Base-by-base conservation (phyloP, 2,113 vertebrate genomes). In the Peucedramus taeniatus region DNA sequence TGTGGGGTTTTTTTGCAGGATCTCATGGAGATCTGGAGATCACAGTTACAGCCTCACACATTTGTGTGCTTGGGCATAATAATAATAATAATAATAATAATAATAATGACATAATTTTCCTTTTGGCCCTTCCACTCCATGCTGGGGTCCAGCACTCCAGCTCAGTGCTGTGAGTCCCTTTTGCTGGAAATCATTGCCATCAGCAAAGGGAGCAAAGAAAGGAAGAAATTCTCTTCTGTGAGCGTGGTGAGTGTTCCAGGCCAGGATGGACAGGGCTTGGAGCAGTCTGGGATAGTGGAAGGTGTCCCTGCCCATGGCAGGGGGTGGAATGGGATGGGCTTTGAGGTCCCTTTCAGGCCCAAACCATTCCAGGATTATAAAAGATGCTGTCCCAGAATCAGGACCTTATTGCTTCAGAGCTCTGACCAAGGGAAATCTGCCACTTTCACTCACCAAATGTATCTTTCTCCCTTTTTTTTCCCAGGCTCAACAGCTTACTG, bases 401-500 rank as follows among this genome's bases (percentile, higher is more conserved):
- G 26, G 64, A 26, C 40, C 28, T 68, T 76, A 54, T 70, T 70
- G 71, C 30, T 77, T 83, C 78, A 96, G 79, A 90, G 69, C 74
- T 94, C 88, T 92, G 81, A 90, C n/a, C 91, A 77, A 40, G 47
- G 69, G 68, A 83, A 39, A 75, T 59, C 40, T 64, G 69, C 78
- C 9, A 16, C 63, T 68, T 40, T 23, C 37, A 57, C 76, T 92
- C 60, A 22, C 30, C 28, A 3, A 23, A 3, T 84, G 27, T 72
- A 31, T 86, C 76, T 84, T 86, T 72, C 65, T 96, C 31, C 50
- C 28, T 90, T 83, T 69, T 72, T 71, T 71, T 81, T 89, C 75
- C 28, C 91, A 99, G 99, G 93, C 92, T 99, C 74, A 98, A 98
- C 84, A 99, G 98, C 94, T 95, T 99, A 96, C 98, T 99, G 6